phyloP scores from a whole-genome alignment of 2,113 vertebrate genomes.

The Cisticola juncidis region DNA sequence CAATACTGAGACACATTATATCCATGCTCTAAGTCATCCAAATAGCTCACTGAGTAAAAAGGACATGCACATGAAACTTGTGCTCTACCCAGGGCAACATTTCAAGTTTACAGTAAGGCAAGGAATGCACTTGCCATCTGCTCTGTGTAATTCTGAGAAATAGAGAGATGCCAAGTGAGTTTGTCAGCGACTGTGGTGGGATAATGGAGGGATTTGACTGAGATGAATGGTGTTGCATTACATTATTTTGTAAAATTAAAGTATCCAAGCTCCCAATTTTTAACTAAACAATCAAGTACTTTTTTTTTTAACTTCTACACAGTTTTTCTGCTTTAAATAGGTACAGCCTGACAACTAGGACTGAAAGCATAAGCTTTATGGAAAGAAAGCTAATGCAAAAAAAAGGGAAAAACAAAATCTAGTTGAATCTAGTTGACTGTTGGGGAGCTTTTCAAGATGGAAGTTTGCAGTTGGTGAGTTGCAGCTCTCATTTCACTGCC shows the following conservation, averaged over 20 bases:
- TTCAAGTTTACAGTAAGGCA: not conserved
- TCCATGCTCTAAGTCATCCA: not conserved
- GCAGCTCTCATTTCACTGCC: slow-evolving; percentile 9
- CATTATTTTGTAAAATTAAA: not conserved
- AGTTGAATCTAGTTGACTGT: not conserved
- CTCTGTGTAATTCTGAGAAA: not conserved
- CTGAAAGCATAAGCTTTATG: not conserved
- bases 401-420: not conserved
- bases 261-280: not conserved
- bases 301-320: not conserved
- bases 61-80: not conserved
- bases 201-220: not conserved
- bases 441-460: not conserved
- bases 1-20: not conserved
- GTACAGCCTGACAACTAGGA: not conserved
- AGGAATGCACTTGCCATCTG: not conserved
- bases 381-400: not conserved
- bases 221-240: not conserved
- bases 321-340: not conserved
- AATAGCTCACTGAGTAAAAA: not conserved
- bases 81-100: not conserved
- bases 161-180: not conserved
- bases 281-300: not conserved
- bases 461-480: not conserved
- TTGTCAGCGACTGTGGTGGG: rapidly evolving